phyloP scores from a whole-genome alignment of 2,888 invertebrate genomes.

The Drosophila siamana region DNA sequence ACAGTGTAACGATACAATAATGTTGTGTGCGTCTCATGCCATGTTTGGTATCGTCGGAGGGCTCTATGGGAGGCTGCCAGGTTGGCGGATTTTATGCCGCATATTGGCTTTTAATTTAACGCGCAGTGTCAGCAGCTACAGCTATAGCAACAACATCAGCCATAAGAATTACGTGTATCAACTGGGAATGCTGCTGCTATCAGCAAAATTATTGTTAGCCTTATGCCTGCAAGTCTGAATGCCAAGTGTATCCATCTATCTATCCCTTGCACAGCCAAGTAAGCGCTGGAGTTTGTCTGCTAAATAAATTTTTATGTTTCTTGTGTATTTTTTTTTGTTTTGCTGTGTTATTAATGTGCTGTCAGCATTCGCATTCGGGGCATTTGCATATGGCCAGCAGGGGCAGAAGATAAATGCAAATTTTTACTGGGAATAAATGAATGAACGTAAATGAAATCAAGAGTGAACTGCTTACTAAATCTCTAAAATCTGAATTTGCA shows the following conservation, averaged over 20 bases:
- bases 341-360: slow-evolving; percentile 49
- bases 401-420: slow-evolving; percentile 31
- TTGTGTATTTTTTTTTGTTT: background rate
- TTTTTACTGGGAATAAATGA: slow-evolving; percentile 18
- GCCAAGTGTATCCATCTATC: slow-evolving; percentile 18
- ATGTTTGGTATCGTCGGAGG: no score
- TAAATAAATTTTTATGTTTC: slow-evolving; percentile 52
- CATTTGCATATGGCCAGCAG: slow-evolving; percentile 37
- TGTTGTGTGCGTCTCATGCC: slow-evolving; percentile 17
- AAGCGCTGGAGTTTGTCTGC: slow-evolving; percentile 10
- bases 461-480: slow-evolving; percentile 31
- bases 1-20: slow-evolving; percentile 64
- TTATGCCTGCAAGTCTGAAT: slow-evolving; percentile 53
- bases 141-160: slow-evolving; percentile 33
- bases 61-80: slow-evolving; percentile 16
- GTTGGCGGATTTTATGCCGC: slow-evolving; percentile 69
- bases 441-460: slow-evolving; percentile 40
- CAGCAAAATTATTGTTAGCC: slow-evolving; percentile 65
- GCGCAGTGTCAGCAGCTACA: slow-evolving; percentile 73
- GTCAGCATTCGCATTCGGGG: slow-evolving; percentile 25
- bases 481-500: slow-evolving; percentile 45
- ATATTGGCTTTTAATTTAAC: slow-evolving; percentile 78
- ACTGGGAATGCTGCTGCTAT: slow-evolving; percentile 58
- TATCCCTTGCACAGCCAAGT: background rate
- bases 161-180: slow-evolving; percentile 6